Evolutionary conservation across 2,797 vertebrate genomes (phyloP).

Genomic region (Pangasius macronema): DNA sequence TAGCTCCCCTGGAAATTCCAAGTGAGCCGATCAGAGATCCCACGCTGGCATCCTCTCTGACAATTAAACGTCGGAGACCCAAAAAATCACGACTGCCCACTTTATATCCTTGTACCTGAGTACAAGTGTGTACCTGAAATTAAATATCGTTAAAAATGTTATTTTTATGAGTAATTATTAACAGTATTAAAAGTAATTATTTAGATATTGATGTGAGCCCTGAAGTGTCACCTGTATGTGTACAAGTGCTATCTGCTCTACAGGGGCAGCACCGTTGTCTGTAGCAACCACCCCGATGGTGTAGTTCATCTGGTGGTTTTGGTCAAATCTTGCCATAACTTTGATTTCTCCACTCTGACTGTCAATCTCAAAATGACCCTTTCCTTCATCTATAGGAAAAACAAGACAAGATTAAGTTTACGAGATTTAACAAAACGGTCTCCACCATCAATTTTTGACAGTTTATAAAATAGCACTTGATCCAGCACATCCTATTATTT

Average conservation of each 20-base stretch:
- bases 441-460: neutral
- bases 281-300: slow-evolving; percentile 76
- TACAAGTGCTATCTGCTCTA: slow-evolving; percentile 76
- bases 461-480: neutral
- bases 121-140: slow-evolving; percentile 78
- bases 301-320: slow-evolving; percentile 69
- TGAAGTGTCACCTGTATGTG: slow-evolving; percentile 79
- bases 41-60: slow-evolving; percentile 82
- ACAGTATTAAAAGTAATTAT: neutral
- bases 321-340: slow-evolving; percentile 73
- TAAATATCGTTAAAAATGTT: neutral
- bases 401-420: neutral
- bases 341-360: slow-evolving; percentile 81
- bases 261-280: slow-evolving; percentile 76
- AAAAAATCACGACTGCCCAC: slow-evolving; percentile 57
- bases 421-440: neutral
- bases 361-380: slow-evolving; percentile 83
- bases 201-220: neutral
- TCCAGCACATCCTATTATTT: neutral
- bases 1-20: slow-evolving; percentile 57
- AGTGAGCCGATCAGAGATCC: slow-evolving; percentile 77
- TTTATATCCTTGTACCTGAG: slow-evolving; percentile 53
- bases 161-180: neutral
- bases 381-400: slow-evolving; percentile 60
- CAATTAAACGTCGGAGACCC: slow-evolving; percentile 74